phyloP scores from a whole-genome alignment of 2,113 vertebrate species.

The Recurvirostra avosetta region DNA sequence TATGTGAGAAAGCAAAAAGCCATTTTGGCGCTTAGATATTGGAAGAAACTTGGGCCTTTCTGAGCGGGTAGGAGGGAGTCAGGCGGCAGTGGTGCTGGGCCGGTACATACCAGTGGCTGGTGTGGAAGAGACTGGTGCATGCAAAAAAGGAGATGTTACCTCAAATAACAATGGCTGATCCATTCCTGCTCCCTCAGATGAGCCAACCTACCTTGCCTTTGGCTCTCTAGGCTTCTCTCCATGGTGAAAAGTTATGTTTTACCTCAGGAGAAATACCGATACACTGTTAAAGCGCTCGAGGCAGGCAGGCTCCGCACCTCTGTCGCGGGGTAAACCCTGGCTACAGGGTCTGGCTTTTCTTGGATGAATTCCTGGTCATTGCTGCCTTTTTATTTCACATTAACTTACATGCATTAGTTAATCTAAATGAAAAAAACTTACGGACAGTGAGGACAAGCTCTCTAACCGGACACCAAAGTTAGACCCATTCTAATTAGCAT shows the following conservation, averaged over 20 bases:
- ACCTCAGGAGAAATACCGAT: background rate
- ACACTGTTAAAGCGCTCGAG: background rate
- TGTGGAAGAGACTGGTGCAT: background rate
- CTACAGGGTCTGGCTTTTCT: background rate
- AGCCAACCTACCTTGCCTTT: background rate
- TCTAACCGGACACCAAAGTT: background rate
- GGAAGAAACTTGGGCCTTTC: background rate
- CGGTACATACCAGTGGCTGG: background rate
- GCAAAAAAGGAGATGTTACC: background rate
- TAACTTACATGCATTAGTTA: background rate
- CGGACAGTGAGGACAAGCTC: background rate
- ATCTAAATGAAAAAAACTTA: background rate
- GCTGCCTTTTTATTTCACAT: background rate
- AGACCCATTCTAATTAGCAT: background rate
- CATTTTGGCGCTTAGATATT: background rate
- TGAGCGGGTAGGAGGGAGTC: background rate
- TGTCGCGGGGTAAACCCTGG: background rate
- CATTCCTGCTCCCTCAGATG: background rate
- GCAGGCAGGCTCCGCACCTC: background rate
- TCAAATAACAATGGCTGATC: background rate
- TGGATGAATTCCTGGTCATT: background rate
- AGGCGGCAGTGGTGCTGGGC: background rate
- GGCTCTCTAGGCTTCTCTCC: background rate
- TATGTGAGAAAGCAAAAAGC: background rate
- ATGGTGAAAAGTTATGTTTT: background rate